phyloP scores from a whole-genome alignment of 2,888 invertebrate genomes.

The Phoenoteleia sp. region DNA sequence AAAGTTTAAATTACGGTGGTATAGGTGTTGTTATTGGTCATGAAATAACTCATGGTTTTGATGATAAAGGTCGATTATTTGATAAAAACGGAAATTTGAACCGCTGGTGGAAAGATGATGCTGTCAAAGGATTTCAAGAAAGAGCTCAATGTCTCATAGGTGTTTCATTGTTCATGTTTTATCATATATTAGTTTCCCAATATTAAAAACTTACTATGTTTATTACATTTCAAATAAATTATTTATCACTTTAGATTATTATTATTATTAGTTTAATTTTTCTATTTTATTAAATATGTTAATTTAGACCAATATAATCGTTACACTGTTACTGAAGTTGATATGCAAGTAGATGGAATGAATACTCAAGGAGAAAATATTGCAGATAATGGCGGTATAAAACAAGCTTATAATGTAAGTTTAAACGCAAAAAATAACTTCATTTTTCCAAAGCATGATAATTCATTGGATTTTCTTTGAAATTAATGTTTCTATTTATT shows the following conservation, averaged over 20 bases:
- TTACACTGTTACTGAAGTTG: conserved; percentile 94
- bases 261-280: no score
- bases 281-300: background rate
- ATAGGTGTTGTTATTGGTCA: conserved; percentile 98
- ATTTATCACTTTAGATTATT: no score
- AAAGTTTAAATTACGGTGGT: conserved; percentile 94
- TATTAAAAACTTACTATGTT: no score
- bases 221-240: no score
- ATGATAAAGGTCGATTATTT: conserved; percentile 96
- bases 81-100: conserved; percentile 97
- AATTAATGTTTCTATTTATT: conserved; percentile 53
- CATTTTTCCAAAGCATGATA: background rate
- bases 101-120: conserved; percentile 94
- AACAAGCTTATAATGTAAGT: conserved; percentile 92
- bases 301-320: conserved; percentile 92
- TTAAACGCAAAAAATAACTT: background rate
- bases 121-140: conserved; percentile 92
- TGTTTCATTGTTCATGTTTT: conserved; percentile 72
- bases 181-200: no score
- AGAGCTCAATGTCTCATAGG: conserved; percentile 93
- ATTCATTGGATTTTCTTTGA: no score
- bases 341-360: conserved; percentile 91
- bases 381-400: conserved; percentile 98
- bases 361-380: conserved; percentile 97
- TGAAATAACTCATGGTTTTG: conserved; percentile 97